A percentile compares a stretch with the other conserved stretches of the same genome.
Evolutionary conservation across 2,888 invertebrate genomes (phyloP).

Genomic region (Sclerodermus sp.): DNA sequence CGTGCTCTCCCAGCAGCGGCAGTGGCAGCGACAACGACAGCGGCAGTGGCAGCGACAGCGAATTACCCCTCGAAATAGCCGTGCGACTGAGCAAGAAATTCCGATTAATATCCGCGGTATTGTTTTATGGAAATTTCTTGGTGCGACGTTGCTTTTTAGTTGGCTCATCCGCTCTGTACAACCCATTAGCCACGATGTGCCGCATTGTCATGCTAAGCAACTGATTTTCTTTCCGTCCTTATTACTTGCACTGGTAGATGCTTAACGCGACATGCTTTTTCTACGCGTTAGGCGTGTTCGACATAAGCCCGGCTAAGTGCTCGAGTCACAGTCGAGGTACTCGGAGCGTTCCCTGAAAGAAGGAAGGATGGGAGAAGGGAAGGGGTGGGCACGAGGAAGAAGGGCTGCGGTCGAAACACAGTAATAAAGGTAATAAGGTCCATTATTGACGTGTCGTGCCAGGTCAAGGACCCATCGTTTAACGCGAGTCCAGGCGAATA

Average conservation of each 20-base stretch:
- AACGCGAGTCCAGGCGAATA: no score
- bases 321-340: not conserved
- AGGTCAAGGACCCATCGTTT: no score
- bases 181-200: conserved; percentile 28
- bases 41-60: not conserved
- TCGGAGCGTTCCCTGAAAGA: no score
- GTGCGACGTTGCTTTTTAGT: conserved; percentile 31
- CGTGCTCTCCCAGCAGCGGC: no score
- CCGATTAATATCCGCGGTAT: conserved; percentile 45
- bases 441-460: no score
- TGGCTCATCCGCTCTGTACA: conserved; percentile 13
- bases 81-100: conserved; percentile 35
- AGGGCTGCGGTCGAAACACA: not conserved
- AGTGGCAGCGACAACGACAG: no score
- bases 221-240: conserved; percentile 30
- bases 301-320: not conserved
- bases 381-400: no score
- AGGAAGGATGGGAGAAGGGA: no score
- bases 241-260: no score
- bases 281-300: not conserved
- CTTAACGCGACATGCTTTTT: not conserved
- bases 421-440: no score
- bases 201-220: conserved; percentile 40
- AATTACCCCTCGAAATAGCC: conserved; percentile 10
- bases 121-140: conserved; percentile 45